These are phyloP conservation scores for Vesta saturnalis DNA, from an alignment of 2,888 invertebrate species.

Conservation along the genomic window DNA sequence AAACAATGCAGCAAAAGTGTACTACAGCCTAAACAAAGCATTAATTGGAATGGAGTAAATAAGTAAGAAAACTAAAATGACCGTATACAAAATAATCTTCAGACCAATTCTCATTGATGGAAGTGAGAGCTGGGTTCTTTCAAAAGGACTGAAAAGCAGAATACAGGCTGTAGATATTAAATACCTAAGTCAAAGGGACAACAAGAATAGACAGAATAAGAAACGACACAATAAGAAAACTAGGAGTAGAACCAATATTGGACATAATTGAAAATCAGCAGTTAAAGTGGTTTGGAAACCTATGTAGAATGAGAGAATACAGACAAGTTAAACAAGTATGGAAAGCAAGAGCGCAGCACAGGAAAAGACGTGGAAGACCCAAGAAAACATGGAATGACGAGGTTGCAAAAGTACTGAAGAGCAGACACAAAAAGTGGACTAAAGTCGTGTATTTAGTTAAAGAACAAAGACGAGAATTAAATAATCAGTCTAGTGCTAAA, in stretches of 20 bases:
- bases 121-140: slow-evolving; percentile 29
- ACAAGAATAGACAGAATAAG: slow-evolving; percentile 29
- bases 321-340: slow-evolving; percentile 27
- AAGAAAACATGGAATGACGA: no score
- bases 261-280: slow-evolving; percentile 32
- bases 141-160: slow-evolving; percentile 30
- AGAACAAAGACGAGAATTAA: no score
- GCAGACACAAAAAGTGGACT: slow-evolving; percentile 22
- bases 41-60: no score
- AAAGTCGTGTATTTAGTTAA: no score
- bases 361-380: no score
- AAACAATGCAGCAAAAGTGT: slow-evolving; percentile 19
- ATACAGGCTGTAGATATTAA: slow-evolving; percentile 35
- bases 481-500: no score
- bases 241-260: slow-evolving; percentile 23
- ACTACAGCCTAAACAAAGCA: slow-evolving; percentile 25
- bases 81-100: no score
- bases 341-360: slow-evolving; percentile 20
- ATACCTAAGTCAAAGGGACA: slow-evolving; percentile 25
- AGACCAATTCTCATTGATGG: no score
- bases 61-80: no score
- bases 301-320: slow-evolving; percentile 23
- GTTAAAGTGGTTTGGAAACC: slow-evolving; percentile 35
- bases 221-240: slow-evolving; percentile 24
- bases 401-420: no score